Evolutionary conservation across 2,888 invertebrate species (phyloP).

Genomic region (Ellobium chinense): DNA sequence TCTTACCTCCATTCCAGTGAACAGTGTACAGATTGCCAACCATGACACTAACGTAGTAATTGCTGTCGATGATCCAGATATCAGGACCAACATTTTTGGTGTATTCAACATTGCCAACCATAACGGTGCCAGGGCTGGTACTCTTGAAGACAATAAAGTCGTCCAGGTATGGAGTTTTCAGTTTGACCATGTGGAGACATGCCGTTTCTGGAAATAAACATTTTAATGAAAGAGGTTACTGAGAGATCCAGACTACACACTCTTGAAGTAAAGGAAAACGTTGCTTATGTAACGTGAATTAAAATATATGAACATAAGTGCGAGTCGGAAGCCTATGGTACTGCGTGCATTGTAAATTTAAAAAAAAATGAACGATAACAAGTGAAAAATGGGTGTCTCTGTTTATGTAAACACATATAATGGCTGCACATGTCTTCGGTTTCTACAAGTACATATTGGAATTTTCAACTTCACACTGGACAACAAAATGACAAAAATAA

Average conservation of each 20-base stretch:
- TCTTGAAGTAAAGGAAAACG: neutral
- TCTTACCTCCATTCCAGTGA: slow-evolving; percentile 28
- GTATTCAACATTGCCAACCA: slow-evolving; percentile 13
- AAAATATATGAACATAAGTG: too few relatives aligned
- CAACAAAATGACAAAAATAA: too few relatives aligned
- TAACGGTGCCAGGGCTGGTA: slow-evolving; percentile 3
- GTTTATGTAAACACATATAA: too few relatives aligned
- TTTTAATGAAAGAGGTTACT: too few relatives aligned
- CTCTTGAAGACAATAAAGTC: neutral
- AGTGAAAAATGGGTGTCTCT: too few relatives aligned
- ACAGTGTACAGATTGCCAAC: slow-evolving; percentile 1
- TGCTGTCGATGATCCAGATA: slow-evolving; percentile 14
- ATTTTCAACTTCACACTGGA: too few relatives aligned
- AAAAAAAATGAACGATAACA: too few relatives aligned
- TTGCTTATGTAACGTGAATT: too few relatives aligned
- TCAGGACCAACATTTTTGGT: neutral
- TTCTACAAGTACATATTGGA: too few relatives aligned
- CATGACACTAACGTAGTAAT: slow-evolving; percentile 16
- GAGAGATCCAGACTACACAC: neutral
- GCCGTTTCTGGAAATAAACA: neutral
- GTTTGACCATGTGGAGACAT: slow-evolving; percentile 11
- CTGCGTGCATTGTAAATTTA: too few relatives aligned
- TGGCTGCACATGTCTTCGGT: too few relatives aligned
- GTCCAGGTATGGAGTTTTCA: slow-evolving; percentile 7
- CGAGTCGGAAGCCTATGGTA: too few relatives aligned